Base-by-base conservation (phyloP, 1,140 invertebrate genomes). In the Lycorma delicatula region DNA sequence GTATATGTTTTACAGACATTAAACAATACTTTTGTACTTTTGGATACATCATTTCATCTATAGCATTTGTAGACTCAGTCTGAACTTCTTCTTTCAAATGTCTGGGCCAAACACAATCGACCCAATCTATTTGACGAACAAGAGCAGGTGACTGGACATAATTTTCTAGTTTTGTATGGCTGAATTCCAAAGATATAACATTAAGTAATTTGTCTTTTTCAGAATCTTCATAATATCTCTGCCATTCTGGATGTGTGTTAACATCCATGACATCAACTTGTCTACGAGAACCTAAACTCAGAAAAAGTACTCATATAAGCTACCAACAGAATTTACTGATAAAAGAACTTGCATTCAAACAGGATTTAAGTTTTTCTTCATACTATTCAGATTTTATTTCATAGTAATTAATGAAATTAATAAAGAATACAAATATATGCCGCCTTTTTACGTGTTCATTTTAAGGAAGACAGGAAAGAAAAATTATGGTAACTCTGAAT, bases 1-100 rank as follows among this genome's bases (percentile, higher is more conserved):
- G 72, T 62, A 99, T 95, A 71, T 98, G 96, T 70, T 90, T 91
- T 0, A 98, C 95, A 41, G 91, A 95, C 94, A 99, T 98, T 3
- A 98, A 75, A 71, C 94, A 97, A 71, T 98, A 98, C 63, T 97
- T 98, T 72, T 91, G 89, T 25, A 93, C 89, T 73, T 98, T 98
- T 1, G 96, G 95, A 70, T 98, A 98, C 80, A 93, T 97, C 93
- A 98, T 97, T 56, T 95, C 92, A 62, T 95, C 91, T 13, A 97
- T 74, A 2, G 91, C 79, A 76, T 97, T 97, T 2, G 93, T 97
- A 1, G 91, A 85, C 72, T 96, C 93, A 3, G 75, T 75, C 79
- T 97, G 94, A 63, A 86, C 85, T 63, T 86, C 84, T 67, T 96
- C 91, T 73, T 96, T 96, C 13, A 97, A 77, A 72, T 97, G 87